These are phyloP conservation scores for Morone chrysops DNA, from an alignment of 2,113 vertebrate genomes.

Conservation along the genomic window DNA sequence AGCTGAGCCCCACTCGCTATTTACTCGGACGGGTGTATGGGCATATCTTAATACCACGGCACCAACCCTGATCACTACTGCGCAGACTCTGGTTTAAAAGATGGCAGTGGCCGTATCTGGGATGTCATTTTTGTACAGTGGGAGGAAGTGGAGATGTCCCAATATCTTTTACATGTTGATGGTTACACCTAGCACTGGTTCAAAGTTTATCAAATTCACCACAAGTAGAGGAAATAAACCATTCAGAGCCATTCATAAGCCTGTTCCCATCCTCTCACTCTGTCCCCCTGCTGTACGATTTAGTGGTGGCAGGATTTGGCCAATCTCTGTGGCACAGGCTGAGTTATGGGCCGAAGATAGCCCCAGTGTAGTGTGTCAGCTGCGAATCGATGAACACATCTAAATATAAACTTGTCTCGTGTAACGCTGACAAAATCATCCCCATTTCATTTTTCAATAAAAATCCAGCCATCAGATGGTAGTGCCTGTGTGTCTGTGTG, in stretches of 20 bases:
- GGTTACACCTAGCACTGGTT: too few species aligned
- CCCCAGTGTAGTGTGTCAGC: constrained; percentile 77
- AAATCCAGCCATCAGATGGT: constrained; percentile 43
- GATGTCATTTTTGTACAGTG: too few species aligned
- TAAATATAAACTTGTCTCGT: constrained; percentile 83
- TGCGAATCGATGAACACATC: constrained; percentile 80
- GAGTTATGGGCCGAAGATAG: constrained; percentile 78
- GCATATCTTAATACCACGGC: too few species aligned
- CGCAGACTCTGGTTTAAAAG: too few species aligned
- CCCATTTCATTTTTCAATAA: constrained; percentile 72
- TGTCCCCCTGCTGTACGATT: constrained; percentile 51
- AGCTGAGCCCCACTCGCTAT: too few species aligned
- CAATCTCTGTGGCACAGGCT: constrained; percentile 61
- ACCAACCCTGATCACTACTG: too few species aligned
- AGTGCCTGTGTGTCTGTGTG: not conserved
- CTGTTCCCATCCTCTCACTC: constrained; percentile 32
- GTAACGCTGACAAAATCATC: constrained; percentile 77
- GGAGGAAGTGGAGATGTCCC: too few species aligned
- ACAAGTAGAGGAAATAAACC: constrained; percentile 26
- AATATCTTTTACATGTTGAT: too few species aligned
- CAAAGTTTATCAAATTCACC: not conserved
- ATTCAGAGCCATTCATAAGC: constrained; percentile 45
- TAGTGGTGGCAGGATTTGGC: constrained; percentile 69
- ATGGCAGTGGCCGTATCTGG: too few species aligned
- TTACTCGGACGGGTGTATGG: too few species aligned